phyloP scores from a whole-genome alignment of 2,113 vertebrate species.

The Poecile atricapillus region DNA sequence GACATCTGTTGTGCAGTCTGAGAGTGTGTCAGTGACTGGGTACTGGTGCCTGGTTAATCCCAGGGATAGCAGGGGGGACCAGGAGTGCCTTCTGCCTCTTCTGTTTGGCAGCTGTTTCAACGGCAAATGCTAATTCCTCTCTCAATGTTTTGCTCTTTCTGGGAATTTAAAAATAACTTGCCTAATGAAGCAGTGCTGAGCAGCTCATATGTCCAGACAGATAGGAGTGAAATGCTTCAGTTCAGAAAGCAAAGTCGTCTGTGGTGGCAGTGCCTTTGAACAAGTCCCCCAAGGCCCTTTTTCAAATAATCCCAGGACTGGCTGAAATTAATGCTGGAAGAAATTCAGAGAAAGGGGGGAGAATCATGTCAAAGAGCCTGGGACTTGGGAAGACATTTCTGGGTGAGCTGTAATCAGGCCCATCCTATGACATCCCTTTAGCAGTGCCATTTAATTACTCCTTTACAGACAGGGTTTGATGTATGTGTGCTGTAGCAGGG shows the following conservation, averaged over 20 bases:
- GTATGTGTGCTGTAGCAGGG: background rate
- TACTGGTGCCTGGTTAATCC: background rate
- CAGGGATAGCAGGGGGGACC: background rate
- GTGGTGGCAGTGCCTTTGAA: constrained; percentile 44
- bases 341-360: constrained; percentile 40
- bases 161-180: constrained; percentile 64
- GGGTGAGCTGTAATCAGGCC: constrained; percentile 23
- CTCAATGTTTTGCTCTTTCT: constrained; percentile 50
- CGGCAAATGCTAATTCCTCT: constrained; percentile 40
- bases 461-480: background rate
- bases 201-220: constrained; percentile 50
- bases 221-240: constrained; percentile 45
- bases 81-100: background rate
- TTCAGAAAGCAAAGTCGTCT: constrained; percentile 25
- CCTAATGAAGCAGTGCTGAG: constrained; percentile 48
- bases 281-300: constrained; percentile 23
- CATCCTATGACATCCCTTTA: background rate
- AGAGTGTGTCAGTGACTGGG: background rate
- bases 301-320: constrained; percentile 34
- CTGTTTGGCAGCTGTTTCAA: constrained; percentile 21
- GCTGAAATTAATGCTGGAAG: constrained; percentile 48
- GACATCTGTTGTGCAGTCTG: background rate
- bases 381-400: constrained; percentile 32
- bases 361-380: background rate
- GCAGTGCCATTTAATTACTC: constrained; percentile 9